These are phyloP conservation scores for Mirza zaza DNA, from an alignment of 2,113 vertebrate genomes.

Conservation along the genomic window DNA sequence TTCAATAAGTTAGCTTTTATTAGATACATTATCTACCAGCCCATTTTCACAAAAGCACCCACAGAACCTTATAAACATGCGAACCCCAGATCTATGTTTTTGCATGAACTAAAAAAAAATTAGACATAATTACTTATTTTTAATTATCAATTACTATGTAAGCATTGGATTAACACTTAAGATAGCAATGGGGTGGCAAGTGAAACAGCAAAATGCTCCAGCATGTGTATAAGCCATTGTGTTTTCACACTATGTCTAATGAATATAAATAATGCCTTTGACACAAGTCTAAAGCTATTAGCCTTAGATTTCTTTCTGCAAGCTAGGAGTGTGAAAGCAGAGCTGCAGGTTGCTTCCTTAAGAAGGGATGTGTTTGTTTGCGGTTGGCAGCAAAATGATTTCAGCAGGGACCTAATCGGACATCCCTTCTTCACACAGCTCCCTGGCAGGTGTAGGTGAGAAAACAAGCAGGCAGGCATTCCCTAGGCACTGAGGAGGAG, in stretches of 20 bases:
- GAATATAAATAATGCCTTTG: constrained; percentile 63
- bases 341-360: neutral
- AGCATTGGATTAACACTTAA: constrained; percentile 71
- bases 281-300: constrained; percentile 58
- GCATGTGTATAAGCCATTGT: neutral
- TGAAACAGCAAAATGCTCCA: constrained; percentile 22
- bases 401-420: neutral
- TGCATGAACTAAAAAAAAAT: constrained; percentile 71
- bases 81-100: constrained; percentile 73
- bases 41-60: constrained; percentile 74
- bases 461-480: neutral
- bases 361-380: constrained; percentile 21
- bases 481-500: neutral
- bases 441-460: neutral
- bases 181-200: constrained; percentile 52
- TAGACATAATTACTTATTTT: constrained; percentile 75
- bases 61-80: constrained; percentile 76
- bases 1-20: constrained; percentile 76
- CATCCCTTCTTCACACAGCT: neutral
- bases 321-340: neutral
- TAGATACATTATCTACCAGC: constrained; percentile 76
- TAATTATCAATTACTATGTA: constrained; percentile 76
- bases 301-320: constrained; percentile 22
- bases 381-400: constrained; percentile 20
- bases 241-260: constrained; percentile 21